Evolutionary conservation across 2,888 invertebrate species (phyloP).

Genomic region (Spilarctia lutea): DNA sequence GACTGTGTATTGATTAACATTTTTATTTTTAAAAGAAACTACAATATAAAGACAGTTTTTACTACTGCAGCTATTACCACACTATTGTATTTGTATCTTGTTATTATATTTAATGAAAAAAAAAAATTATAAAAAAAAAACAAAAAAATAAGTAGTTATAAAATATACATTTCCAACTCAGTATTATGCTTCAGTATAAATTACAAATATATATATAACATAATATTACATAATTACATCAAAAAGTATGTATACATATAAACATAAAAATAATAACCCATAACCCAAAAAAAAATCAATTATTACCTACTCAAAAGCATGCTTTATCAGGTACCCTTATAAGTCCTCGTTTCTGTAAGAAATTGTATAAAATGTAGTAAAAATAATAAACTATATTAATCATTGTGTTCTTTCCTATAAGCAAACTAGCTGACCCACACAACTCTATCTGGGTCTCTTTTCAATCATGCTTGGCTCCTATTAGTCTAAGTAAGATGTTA

Average conservation of each 20-base stretch:
- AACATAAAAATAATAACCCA: conserved; percentile 46
- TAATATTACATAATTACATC: conserved; percentile 3
- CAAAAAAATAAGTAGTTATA: background rate
- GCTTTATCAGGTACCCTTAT: conserved; percentile 58
- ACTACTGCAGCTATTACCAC: too few relatives aligned
- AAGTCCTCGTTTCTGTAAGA: conserved; percentile 81
- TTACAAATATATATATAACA: background rate
- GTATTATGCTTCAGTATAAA: background rate
- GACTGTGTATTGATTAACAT: background rate
- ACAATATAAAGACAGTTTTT: too few relatives aligned
- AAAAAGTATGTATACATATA: background rate
- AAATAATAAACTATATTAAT: conserved; percentile 5
- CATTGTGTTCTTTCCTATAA: background rate
- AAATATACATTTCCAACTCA: background rate
- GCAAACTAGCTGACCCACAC: too few relatives aligned
- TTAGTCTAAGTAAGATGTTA: too few relatives aligned
- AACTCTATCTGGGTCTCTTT: too few relatives aligned
- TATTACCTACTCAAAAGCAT: conserved; percentile 67
- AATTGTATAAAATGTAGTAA: conserved; percentile 50
- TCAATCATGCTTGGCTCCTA: too few relatives aligned
- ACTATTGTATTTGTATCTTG: too few relatives aligned
- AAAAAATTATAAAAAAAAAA: too few relatives aligned
- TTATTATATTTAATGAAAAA: too few relatives aligned
- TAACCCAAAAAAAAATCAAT: conserved; percentile 63
- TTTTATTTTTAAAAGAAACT: too few relatives aligned